Evolutionary conservation across 2,113 vertebrate species (phyloP).

Genomic region (Oncorhynchus keta): DNA sequence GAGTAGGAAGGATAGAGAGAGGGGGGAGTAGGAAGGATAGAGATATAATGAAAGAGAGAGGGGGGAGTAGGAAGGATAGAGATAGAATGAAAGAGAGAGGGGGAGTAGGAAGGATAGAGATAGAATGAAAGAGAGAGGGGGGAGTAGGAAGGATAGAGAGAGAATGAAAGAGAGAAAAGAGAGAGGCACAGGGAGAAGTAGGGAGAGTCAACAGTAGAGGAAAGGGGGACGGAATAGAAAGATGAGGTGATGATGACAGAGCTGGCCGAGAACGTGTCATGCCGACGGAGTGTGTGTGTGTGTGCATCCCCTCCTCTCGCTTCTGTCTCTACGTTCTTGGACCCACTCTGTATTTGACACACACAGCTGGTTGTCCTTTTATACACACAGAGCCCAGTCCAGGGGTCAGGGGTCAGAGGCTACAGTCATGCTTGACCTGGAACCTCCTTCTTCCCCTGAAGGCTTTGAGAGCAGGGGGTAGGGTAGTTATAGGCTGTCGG

Average conservation of each 20-base stretch:
- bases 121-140: too few species aligned
- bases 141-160: too few species aligned
- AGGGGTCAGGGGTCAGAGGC: not conserved
- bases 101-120: too few species aligned
- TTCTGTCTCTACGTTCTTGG: not conserved
- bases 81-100: too few species aligned
- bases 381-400: not conserved
- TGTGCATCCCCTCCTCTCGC: not conserved
- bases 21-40: too few species aligned
- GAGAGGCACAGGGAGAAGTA: not conserved
- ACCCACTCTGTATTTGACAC: too few species aligned
- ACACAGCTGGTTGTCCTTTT: constrained; percentile 7
- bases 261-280: not conserved
- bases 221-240: not conserved
- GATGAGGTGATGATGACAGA: not conserved
- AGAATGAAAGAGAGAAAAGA: too few species aligned
- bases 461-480: not conserved
- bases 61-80: too few species aligned
- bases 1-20: too few species aligned
- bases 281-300: not conserved
- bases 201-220: not conserved
- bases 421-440: not conserved
- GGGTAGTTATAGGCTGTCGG: not conserved
- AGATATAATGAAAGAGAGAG: too few species aligned
- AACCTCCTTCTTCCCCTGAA: not conserved